Conservation (phyloP, 1,140 invertebrate species). For the Anastatus disparis region DNA sequence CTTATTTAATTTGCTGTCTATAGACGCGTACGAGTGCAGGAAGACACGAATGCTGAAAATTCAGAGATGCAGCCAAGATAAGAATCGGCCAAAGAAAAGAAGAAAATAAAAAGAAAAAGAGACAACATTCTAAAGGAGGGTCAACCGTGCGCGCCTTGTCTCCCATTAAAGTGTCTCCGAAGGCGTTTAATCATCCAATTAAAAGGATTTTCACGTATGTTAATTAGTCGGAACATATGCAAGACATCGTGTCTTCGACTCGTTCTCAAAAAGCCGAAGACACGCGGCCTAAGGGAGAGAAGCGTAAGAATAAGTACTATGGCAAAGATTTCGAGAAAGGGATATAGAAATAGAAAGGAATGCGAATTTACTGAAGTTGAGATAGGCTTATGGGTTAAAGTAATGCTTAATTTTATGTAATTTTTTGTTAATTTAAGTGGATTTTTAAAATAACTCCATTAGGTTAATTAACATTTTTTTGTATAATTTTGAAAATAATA, state of each 20-base stretch:
- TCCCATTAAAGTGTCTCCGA: constrained; percentile 45
- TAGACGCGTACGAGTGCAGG: neutral
- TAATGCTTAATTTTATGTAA: no score
- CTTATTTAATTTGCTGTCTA: constrained; percentile 16
- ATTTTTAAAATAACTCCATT: no score
- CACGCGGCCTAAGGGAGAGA: neutral
- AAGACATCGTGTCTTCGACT: constrained; percentile 50
- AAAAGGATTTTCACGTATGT: constrained; percentile 62
- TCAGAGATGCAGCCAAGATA: neutral
- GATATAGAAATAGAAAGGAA: neutral
- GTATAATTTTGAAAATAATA: no score
- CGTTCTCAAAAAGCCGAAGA: neutral
- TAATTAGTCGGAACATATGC: constrained; percentile 63
- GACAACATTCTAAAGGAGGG: constrained; percentile 40
- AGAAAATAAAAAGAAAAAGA: constrained; percentile 42
- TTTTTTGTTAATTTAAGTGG: no score
- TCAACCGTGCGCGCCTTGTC: constrained; percentile 40
- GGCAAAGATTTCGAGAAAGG: neutral
- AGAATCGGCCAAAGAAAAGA: constrained; percentile 30
- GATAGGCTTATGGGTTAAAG: neutral
- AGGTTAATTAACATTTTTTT: no score
- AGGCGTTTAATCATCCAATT: constrained; percentile 58
- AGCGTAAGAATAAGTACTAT: neutral
- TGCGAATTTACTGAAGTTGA: neutral
- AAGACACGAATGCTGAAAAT: neutral